Evolutionary conservation across 1,140 invertebrate species (phyloP).

Genomic region (Micrasema longulum): DNA sequence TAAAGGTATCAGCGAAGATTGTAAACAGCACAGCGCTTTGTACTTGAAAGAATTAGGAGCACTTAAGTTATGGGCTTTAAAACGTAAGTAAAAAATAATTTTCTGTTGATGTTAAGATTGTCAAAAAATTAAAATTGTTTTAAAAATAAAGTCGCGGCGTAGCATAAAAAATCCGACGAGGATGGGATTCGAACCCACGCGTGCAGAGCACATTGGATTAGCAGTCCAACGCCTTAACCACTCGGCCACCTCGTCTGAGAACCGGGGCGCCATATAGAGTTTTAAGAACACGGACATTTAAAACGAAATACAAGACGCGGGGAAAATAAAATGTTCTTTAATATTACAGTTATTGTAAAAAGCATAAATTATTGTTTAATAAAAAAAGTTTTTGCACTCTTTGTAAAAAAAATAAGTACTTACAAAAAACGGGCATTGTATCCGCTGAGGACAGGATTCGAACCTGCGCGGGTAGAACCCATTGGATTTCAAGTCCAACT

Average conservation of each 20-base stretch:
- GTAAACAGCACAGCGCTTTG: constrained; percentile 62
- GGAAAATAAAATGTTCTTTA: not conserved
- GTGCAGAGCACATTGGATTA: no score
- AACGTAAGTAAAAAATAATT: constrained; percentile 62
- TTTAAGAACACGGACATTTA: constrained; percentile 9
- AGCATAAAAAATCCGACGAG: constrained; percentile 72
- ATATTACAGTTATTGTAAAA: not conserved
- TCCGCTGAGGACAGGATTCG: constrained; percentile 84
- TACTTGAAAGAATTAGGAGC: constrained; percentile 63
- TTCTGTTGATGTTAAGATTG: not conserved
- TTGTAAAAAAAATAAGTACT: not conserved
- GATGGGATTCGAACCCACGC: no score
- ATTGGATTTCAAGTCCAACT: no score
- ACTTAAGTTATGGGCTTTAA: constrained; percentile 68
- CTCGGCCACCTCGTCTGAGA: constrained; percentile 80
- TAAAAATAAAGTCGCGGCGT: no score
- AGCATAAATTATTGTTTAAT: not conserved
- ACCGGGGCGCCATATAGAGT: not conserved
- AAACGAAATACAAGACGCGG: not conserved
- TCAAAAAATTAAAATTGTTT: not conserved
- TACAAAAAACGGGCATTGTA: not conserved
- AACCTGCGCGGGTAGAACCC: constrained; percentile 87
- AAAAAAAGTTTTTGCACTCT: not conserved
- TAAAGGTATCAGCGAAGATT: constrained; percentile 60
- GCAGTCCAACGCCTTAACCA: no score